Evolutionary conservation across 92 coral and sea anemone genomes (phyloP).

Genomic region (Phymanthus crucifer): DNA sequence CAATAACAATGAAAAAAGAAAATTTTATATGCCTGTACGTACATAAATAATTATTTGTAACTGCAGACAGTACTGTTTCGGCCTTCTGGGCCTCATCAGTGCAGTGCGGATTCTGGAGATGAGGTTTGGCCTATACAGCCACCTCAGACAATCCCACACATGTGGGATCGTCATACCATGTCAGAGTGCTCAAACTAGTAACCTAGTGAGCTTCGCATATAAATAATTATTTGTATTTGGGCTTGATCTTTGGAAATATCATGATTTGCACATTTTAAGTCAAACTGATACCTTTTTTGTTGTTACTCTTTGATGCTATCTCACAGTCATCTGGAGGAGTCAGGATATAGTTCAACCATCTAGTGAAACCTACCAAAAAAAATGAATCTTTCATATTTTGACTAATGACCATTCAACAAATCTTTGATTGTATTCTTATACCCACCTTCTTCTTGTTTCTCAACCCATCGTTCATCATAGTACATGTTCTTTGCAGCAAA

Average conservation of each 20-base stretch:
- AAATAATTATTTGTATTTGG: too few species aligned
- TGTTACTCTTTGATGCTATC: conserved; percentile 6
- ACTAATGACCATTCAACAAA: background rate
- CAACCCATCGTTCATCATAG: conserved; percentile 98
- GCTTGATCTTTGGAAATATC: background rate
- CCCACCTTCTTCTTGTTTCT: conserved; percentile 89
- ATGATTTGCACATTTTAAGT: background rate
- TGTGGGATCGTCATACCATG: too few species aligned
- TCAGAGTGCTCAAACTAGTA: too few species aligned
- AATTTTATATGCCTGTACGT: too few species aligned
- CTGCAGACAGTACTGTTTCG: too few species aligned
- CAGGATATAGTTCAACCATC: conserved; percentile 89
- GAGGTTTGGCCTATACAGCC: too few species aligned
- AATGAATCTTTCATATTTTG: background rate
- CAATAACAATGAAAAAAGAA: background rate
- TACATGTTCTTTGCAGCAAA: conserved; percentile 98
- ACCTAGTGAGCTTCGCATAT: too few species aligned
- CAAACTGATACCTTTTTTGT: background rate
- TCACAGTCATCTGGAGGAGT: conserved; percentile 95
- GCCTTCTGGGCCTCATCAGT: too few species aligned
- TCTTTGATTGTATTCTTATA: background rate
- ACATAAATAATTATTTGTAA: too few species aligned
- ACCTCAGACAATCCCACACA: too few species aligned
- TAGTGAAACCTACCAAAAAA: conserved; percentile 66
- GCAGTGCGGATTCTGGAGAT: too few species aligned